Conservation (phyloP, 2,113 vertebrate genomes). For the Zapornia atra region DNA sequence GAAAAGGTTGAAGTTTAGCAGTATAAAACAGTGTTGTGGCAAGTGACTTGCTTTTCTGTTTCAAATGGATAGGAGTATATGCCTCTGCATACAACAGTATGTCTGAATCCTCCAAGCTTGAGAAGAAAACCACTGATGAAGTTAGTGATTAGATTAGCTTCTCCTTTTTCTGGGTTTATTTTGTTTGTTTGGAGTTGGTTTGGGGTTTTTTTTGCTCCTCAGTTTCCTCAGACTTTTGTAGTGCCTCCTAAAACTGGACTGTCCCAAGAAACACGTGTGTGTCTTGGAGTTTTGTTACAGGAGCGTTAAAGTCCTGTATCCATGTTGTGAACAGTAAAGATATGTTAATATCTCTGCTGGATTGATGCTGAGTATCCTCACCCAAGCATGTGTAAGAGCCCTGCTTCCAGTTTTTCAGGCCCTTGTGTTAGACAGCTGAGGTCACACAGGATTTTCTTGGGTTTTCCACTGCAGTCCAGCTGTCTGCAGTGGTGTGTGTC, state of each 20-base stretch:
- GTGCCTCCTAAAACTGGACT: not conserved
- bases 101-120: not conserved
- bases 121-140: not conserved
- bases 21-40: not conserved
- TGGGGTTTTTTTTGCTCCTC: not conserved
- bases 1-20: too few species aligned
- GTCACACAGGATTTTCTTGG: not conserved
- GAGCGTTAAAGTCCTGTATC: not conserved
- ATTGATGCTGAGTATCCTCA: too few species aligned
- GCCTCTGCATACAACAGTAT: not conserved
- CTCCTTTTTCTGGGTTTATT: not conserved
- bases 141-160: fast-evolving
- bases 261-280: not conserved
- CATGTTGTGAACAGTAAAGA: fast-evolving
- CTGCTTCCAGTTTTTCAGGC: not conserved
- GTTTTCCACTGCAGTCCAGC: not conserved
- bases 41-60: not conserved
- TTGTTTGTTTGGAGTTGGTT: too few species aligned
- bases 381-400: not conserved
- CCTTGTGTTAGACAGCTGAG: not conserved
- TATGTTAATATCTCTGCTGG: too few species aligned
- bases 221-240: not conserved
- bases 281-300: not conserved
- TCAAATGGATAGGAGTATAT: not conserved
- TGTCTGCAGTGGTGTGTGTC: not conserved